Conservation (phyloP, 1,140 invertebrate species). For the Hyposmocoma kahamanoa region DNA sequence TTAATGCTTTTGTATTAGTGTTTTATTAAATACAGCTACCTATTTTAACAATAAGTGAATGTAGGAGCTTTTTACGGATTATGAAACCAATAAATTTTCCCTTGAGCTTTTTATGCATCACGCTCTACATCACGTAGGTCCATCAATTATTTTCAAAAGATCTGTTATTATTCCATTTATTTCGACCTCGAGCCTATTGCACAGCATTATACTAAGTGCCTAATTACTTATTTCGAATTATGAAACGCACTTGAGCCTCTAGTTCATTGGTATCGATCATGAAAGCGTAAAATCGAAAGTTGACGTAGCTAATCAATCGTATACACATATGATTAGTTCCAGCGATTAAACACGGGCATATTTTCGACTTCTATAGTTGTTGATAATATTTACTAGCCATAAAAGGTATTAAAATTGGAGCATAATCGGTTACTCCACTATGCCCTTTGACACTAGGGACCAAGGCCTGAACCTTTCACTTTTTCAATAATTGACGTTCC, state of each 20-base stretch:
- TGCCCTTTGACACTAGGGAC: slow-evolving; percentile 18
- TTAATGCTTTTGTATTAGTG: too few relatives aligned
- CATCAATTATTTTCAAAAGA: not conserved
- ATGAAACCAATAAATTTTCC: too few relatives aligned
- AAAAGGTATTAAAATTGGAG: slow-evolving; percentile 2
- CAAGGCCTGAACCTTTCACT: slow-evolving; percentile 21
- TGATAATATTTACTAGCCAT: not conserved
- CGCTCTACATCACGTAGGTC: too few relatives aligned
- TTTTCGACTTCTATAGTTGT: not conserved
- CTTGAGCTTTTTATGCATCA: too few relatives aligned
- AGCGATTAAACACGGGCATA: slow-evolving; percentile 12
- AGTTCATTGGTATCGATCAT: slow-evolving; percentile 9
- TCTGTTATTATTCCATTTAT: not conserved
- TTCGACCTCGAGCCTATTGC: not conserved
- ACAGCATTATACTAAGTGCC: too few relatives aligned
- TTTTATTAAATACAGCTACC: too few relatives aligned
- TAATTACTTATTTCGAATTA: slow-evolving; percentile 19
- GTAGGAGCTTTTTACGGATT: too few relatives aligned
- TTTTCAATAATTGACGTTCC: slow-evolving; percentile 17
- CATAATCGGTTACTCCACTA: slow-evolving; percentile 11
- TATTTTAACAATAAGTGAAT: too few relatives aligned
- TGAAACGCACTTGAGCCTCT: slow-evolving; percentile 6
- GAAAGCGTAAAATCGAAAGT: slow-evolving; percentile 28
- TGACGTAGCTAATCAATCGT: slow-evolving; percentile 12
- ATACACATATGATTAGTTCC: slow-evolving; percentile 20